Evolutionary conservation across 2,888 invertebrate species (phyloP), one percentile per base, ranked within the genome.

Genomic region (Lacanobia wlatinum): DNA sequence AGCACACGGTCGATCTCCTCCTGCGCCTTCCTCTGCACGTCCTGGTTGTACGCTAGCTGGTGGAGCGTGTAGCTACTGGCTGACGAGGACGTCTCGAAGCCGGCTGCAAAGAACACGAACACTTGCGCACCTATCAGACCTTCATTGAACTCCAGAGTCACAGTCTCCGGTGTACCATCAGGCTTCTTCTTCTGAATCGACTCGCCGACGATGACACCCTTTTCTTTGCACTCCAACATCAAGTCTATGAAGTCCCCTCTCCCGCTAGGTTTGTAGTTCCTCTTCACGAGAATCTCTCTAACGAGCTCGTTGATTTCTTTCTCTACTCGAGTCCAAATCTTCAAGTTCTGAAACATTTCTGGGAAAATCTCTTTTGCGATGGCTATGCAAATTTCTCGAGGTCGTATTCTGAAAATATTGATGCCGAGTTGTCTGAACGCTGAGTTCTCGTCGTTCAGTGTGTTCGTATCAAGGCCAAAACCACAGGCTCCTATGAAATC

Each of bases 1-100:
- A 91, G 69, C 0, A 90, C 86, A 14, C 73, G 60, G 55, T 92
- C 93, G 5, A 94, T 87, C 83, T 94, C 93, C 8, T 86, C 77
- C 60, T 91, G 90, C 7, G 88, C 83, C 62, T 87, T 89, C 50
- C 84, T 82, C 69, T 95, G 95, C 9, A 91, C 80, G 0, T 92
- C 89, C 1, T 90, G 92, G 66, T 94, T 83, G 12, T 87, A 88
- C 3, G 95, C 94, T 3, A 95, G 84, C 72, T 91, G 86, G 71
- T 93, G 92, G 6, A 92, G 80, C 0, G 90, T 88, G 58, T 84
- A 92, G 71, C 92, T 92, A 9, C 93, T 88, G 0, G 92, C 87
- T 1, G 92, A 90, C 3, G 95, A 92, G 0, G 93, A 92, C 0
- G 94, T 94, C 80, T 94, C 94, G 60, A 92, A 94, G 3, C 94